Conservation (phyloP, 1,140 invertebrate species). For the Neodiprion pinetum region DNA sequence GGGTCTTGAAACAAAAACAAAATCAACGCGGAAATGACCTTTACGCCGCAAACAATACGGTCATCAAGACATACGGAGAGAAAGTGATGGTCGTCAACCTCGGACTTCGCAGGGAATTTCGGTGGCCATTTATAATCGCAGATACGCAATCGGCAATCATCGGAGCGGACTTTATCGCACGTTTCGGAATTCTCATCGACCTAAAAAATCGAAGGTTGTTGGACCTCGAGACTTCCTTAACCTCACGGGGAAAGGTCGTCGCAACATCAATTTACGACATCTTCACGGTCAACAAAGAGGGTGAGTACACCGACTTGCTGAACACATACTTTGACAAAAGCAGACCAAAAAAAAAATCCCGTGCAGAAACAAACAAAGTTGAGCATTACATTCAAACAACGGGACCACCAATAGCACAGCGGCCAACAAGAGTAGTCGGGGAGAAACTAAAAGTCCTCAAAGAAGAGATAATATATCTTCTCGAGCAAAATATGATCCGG, state of each 20-base stretch:
- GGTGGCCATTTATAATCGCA: conserved; percentile 25
- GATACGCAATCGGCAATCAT: conserved; percentile 20
- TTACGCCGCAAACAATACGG: conserved; percentile 26
- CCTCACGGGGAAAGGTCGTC: not conserved
- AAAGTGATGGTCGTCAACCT: conserved; percentile 21
- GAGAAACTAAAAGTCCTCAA: conserved; percentile 18
- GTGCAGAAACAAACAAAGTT: not conserved
- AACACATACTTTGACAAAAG: conserved; percentile 3
- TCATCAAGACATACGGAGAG: conserved; percentile 25
- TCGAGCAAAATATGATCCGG: conserved; percentile 9
- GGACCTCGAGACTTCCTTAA: conserved; percentile 18
- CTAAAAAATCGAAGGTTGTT: conserved; percentile 25
- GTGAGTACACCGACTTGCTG: conserved; percentile 6
- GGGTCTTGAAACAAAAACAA: not conserved
- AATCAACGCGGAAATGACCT: conserved; percentile 3
- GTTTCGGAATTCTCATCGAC: conserved; percentile 28
- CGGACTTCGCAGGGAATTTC: conserved; percentile 22
- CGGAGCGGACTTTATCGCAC: not conserved
- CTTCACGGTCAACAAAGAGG: conserved; percentile 15
- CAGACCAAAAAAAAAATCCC: not conserved
- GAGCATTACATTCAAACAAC: conserved; percentile 25
- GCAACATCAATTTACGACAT: conserved; percentile 9
- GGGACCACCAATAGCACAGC: conserved; percentile 22
- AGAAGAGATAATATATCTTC: conserved; percentile 8
- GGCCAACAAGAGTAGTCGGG: conserved; percentile 12